Base-by-base conservation (phyloP, 2,888 invertebrate genomes). In the Nomada hirtipes region DNA sequence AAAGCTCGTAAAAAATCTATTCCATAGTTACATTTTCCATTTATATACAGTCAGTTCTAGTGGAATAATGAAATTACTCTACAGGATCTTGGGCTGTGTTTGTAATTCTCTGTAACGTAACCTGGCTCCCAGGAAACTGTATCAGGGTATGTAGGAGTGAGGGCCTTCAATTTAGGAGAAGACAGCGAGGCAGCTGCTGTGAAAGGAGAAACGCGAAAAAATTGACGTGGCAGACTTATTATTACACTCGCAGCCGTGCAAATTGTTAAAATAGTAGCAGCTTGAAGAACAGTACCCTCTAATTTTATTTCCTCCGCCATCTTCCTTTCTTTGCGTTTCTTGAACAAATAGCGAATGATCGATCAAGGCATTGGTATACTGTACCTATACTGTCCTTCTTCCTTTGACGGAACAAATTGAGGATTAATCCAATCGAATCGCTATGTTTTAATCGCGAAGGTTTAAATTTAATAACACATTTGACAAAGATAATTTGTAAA, bases 71-170 rank as follows among this genome's bases (percentile, higher is more conserved):
- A 7, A 59, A 57, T 69, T 57, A 69, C 44, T 69, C 57, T 59
- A 13, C 18, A 47, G 55, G 26, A 44, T 52, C 69, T n/a, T 59
- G 52, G n/a, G 42, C 44, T n/a, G 26, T 26, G 44, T 69, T 69
- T 44, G 44, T 44, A 44, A 23, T 44, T 42, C 42, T 23, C 36
- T 18, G 10, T 55, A 42, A 23, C 13, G 42, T 26, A 26, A 26
- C 36, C 55, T 26, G 23, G 7, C 23, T 23, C 36, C 15, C 23
- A 36, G n/a, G 55, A 69, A 42, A 57, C 57, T 69, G 57, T 26
- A 23, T 29, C 44, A 67, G 36, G 18, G 15, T 52, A 53, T 26
- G 57, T 44, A 69, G 57, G 69, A 69, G 57, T 69, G 57, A 69
- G 44, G n/a, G 20, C 55, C 26, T 18, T 57, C 57, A 57, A 69